Evolutionary conservation across 2,888 invertebrate species (phyloP).

Genomic region (Fabriciana adippe): DNA sequence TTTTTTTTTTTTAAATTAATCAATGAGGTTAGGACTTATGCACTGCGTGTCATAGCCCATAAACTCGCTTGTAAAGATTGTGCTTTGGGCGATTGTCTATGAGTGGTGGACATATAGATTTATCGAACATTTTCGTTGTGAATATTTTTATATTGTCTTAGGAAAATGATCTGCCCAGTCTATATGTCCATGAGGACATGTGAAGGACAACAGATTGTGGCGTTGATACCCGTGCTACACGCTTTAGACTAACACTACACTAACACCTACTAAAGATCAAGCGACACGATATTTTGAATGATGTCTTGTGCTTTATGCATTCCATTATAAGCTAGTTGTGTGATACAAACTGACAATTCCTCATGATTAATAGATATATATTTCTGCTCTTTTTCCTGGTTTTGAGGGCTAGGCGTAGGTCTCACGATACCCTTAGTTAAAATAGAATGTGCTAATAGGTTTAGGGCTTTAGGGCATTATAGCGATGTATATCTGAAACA

Average conservation of each 20-base stretch:
- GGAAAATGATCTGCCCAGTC: slow-evolving; percentile 24
- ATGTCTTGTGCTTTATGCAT: slow-evolving; percentile 28
- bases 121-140: slow-evolving; percentile 1
- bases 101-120: slow-evolving; percentile 46
- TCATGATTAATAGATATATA: background rate
- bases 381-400: background rate
- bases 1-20: slow-evolving; percentile 6
- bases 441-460: background rate
- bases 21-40: slow-evolving; percentile 27
- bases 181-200: slow-evolving; percentile 48
- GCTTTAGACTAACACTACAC: slow-evolving; percentile 47
- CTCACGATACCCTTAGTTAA: background rate
- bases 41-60: slow-evolving; percentile 41
- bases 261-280: slow-evolving; percentile 31
- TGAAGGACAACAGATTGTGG: slow-evolving; percentile 67
- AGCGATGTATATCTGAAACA: background rate
- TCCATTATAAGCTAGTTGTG: slow-evolving; percentile 12
- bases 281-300: slow-evolving; percentile 16
- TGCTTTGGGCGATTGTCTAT: slow-evolving; percentile 73
- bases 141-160: background rate
- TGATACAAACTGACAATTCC: background rate
- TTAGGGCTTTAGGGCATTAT: background rate
- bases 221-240: slow-evolving; percentile 60
- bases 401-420: slow-evolving; percentile 1
- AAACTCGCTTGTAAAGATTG: slow-evolving; percentile 42